These are phyloP conservation scores for Taurulus bubalis DNA, from an alignment of 2,113 vertebrate genomes.

Conservation along the genomic window DNA sequence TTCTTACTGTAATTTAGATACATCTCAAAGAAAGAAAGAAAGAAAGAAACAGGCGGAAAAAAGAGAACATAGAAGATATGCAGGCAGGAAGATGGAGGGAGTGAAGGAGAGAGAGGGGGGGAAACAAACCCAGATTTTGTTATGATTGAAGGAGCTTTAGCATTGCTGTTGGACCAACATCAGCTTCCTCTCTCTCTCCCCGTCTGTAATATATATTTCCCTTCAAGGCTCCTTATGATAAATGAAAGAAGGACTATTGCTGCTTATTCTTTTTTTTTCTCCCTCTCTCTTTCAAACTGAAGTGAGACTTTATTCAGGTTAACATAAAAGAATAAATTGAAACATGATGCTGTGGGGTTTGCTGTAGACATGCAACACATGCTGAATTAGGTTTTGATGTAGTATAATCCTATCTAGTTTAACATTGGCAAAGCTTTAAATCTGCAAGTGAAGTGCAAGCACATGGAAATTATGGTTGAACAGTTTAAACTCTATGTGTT, in stretches of 20 bases:
- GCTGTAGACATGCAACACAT: slow-evolving; percentile 12
- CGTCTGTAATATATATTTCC: slow-evolving; percentile 50
- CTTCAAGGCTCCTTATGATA: slow-evolving; percentile 50
- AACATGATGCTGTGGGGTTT: slow-evolving; percentile 27
- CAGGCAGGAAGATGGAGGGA: slow-evolving; percentile 10
- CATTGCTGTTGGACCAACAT: slow-evolving; percentile 46
- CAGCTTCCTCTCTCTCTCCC: slow-evolving; percentile 33
- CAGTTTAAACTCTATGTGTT: too few relatives aligned
- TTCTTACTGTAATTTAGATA: slow-evolving; percentile 46
- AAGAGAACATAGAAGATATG: slow-evolving; percentile 25
- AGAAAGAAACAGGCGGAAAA: slow-evolving; percentile 22
- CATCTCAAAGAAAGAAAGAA: slow-evolving; percentile 38
- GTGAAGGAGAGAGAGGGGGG: not conserved
- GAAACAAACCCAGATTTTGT: slow-evolving; percentile 28
- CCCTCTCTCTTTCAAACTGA: slow-evolving; percentile 14
- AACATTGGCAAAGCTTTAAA: not conserved
- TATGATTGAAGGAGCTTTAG: slow-evolving; percentile 63
- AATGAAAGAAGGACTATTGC: slow-evolving; percentile 50
- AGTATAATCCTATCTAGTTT: not conserved
- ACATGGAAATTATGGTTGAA: not conserved
- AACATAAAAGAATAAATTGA: slow-evolving; percentile 43
- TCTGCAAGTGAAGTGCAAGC: not conserved
- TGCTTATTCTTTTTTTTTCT: slow-evolving; percentile 22
- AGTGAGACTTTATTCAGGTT: slow-evolving; percentile 41
- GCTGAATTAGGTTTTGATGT: not conserved